Evolutionary conservation across 2,888 invertebrate species (phyloP), one percentile per base, ranked within the genome.

Genomic region (Drosophila tripunctata): DNA sequence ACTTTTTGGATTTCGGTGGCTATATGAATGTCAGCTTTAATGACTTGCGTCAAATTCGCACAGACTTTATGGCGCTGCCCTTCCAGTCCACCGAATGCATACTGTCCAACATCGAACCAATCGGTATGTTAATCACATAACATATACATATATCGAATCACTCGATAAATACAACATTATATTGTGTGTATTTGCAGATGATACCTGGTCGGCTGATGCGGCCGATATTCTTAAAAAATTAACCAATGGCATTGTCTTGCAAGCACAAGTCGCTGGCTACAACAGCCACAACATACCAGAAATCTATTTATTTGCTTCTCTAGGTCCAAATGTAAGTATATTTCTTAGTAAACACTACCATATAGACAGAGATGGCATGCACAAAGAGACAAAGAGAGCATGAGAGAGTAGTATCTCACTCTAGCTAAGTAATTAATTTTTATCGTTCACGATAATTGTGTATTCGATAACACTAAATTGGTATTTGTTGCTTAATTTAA

Each of bases 11-110:
- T 92, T 97, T 97, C 88, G 99, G 99, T 45, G 99, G 99, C 48
- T 99, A 96, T 91, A 94, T 95, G 88, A 94, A 94, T 62, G 93
- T 98, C 55, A 94, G 94, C 81, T 95, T 95, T 78, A 93, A 94
- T 56, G 93, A 94, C 75, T 94, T 99, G 89, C 94, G 97, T 89
- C 98, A 99, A 92, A 98, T 99, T 79, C 94, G 98, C 84, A 95
- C 95, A 54, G 98, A 99, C 92, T 98, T 98, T 91, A 95, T 98
- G 94, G 93, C 95, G 61, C 93, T 99, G 91, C 99, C 99, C 52
- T 99, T 99, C 94, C 99, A 99, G 94, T 97, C 99, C 60, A 96
- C 97, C 45, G 99, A 99, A 93, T 97, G 98, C 90, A 94, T 95
- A 90, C 93, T 99, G 88, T 97, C 97, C n/a, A 95, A 97, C 92